phyloP scores from a whole-genome alignment of 2,797 vertebrate genomes.

The Fistularia commersonii region DNA sequence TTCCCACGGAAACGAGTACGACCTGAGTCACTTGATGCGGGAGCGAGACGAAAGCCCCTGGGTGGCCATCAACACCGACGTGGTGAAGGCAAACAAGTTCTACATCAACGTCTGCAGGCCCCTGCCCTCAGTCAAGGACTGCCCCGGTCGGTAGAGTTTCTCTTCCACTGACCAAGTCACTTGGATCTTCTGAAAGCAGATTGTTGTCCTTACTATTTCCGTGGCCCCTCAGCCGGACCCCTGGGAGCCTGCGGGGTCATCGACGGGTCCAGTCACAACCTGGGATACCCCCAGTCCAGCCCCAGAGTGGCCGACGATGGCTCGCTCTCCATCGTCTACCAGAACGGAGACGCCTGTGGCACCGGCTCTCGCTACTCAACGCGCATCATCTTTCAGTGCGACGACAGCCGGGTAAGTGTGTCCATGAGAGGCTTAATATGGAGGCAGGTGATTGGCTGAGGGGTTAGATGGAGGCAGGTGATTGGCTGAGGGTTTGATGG shows the following conservation, averaged over 20 bases:
- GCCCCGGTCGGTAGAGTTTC: constrained; percentile 74
- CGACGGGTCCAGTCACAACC: constrained; percentile 63
- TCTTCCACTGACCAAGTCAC: too few species aligned
- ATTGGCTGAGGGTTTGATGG: too few species aligned
- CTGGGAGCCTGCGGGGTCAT: constrained; percentile 84
- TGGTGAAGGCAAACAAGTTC: constrained; percentile 74
- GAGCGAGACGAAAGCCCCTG: constrained; percentile 75
- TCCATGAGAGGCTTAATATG: too few species aligned
- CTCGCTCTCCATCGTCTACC: constrained; percentile 86
- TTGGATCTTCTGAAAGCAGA: not conserved
- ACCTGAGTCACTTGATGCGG: constrained; percentile 84
- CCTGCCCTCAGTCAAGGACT: constrained; percentile 74
- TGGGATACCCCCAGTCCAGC: constrained; percentile 88
- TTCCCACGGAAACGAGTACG: constrained; percentile 86
- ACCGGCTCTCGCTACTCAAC: constrained; percentile 80
- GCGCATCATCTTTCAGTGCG: constrained; percentile 87
- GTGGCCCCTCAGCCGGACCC: constrained; percentile 72
- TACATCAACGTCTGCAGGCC: constrained; percentile 91
- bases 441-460: too few species aligned
- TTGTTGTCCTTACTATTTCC: not conserved
- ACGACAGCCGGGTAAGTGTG: constrained; percentile 80
- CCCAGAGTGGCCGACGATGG: constrained; percentile 83
- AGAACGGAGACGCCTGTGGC: constrained; percentile 84
- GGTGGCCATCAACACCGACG: constrained; percentile 80
- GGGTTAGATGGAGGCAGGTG: too few species aligned